Evolutionary conservation across 2,888 invertebrate species (phyloP).

Genomic region (Netelia melanura): DNA sequence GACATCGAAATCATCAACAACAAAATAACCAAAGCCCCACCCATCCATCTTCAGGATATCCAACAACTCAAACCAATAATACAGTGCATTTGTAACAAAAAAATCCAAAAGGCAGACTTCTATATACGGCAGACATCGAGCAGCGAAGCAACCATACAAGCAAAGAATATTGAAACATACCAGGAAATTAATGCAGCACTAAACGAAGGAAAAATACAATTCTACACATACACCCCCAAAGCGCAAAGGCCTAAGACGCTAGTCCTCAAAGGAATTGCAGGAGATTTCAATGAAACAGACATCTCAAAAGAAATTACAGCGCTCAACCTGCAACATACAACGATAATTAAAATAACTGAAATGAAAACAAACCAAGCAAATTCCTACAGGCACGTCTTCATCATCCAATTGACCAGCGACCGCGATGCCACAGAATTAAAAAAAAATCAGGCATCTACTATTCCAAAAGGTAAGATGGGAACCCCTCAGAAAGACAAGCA

Average conservation of each 20-base stretch:
- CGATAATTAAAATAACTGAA: neutral
- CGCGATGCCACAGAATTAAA: neutral
- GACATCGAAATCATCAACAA: no score
- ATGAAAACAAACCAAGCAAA: constrained; percentile 9
- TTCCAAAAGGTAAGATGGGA: constrained; percentile 53
- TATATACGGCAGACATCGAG: no score
- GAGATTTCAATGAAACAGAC: constrained; percentile 8
- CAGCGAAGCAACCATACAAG: neutral
- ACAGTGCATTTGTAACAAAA: no score
- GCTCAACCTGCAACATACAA: neutral
- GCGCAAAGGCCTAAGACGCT: constrained; percentile 12
- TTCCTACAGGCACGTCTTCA: neutral
- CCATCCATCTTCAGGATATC: no score
- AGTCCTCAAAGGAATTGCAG: constrained; percentile 37
- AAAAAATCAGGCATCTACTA: constrained; percentile 14
- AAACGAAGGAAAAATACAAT: neutral
- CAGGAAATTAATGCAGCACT: neutral
- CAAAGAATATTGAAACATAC: neutral
- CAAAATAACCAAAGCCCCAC: no score
- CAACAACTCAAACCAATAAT: no score
- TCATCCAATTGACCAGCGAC: constrained; percentile 24
- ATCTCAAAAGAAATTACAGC: constrained; percentile 9
- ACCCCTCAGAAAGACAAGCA: constrained; percentile 2
- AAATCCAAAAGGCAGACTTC: no score
- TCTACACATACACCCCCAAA: constrained; percentile 35